Evolutionary conservation across 2,888 invertebrate species (phyloP), one percentile per base, ranked within the genome.

Genomic region (Xanthia togata): DNA sequence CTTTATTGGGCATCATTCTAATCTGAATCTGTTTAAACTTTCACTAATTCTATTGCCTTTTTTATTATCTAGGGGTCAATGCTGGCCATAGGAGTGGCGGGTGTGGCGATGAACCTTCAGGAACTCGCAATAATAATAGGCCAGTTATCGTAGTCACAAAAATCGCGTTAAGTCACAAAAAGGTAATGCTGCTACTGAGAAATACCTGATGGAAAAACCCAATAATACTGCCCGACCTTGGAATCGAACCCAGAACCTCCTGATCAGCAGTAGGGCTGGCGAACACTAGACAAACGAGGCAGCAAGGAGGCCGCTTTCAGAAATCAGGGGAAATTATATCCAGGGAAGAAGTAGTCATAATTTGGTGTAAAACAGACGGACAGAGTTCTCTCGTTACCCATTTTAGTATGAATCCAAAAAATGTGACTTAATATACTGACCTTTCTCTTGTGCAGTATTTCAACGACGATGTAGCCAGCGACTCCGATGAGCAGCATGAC

Each of bases 371-470:
- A 69, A 26, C 26, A 55, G 12, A 23, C 38, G 8, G 38, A n/a
- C 9, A 41, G 31, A 9, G 17, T 17, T 44, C 12, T 9, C 2
- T 41, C 41, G 14, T 11, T 23, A 23, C 11, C 14, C 12, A n/a
- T 20, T n/a, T 35, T 35, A 12, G n/a, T 35, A 47, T 5, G 26
- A 35, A 50, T 23, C 9, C 4, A 35, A 57, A 41, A 17, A 50
- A n/a, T 2, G 0, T 69, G 14, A 38, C 9, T 50, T 5, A 12
- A 31, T 8, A 26, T 47, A 83, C 86, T 94, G 90, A 98, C 97
- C 97, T 98, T 98, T 96, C 98, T 97, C 96, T 98, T 97, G 95
- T 98, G 98, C 83, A 98, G 96, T 88, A 98, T 97, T 94, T 98
- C 98, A 38, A 98, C 98, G 82, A 98, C 94, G 80, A 98, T 96